phyloP scores from a whole-genome alignment of 1,140 invertebrate genomes.

The Drosophila nannoptera region DNA sequence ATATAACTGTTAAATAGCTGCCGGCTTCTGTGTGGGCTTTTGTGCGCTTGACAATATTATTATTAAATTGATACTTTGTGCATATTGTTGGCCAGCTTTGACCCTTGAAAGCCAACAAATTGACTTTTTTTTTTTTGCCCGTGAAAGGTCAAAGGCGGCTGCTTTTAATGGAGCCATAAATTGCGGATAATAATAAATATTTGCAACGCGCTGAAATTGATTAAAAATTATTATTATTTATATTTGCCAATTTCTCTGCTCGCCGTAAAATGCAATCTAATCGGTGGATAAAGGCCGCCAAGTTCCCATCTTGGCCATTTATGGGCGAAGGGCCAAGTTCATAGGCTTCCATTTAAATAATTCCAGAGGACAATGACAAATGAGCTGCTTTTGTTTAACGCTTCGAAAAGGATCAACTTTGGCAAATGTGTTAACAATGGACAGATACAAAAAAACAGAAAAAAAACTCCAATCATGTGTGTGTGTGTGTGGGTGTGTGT shows the following conservation, averaged over 20 bases:
- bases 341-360: constrained; percentile 43
- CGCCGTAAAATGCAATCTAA: constrained; percentile 34
- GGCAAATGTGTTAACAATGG: constrained; percentile 50
- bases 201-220: no score
- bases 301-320: constrained; percentile 8
- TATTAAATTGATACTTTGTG: constrained; percentile 1
- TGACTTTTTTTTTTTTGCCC: background rate
- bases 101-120: background rate
- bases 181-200: no score
- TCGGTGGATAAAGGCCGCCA: constrained; percentile 15
- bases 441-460: constrained; percentile 12
- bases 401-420: constrained; percentile 49
- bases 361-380: constrained; percentile 58
- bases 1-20: background rate
- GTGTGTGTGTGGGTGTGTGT: background rate
- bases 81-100: background rate
- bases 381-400: constrained; percentile 57
- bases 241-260: constrained; percentile 37
- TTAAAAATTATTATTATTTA: constrained; percentile 38
- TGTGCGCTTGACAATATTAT: background rate
- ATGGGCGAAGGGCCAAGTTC: constrained; percentile 31
- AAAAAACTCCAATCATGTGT: no score
- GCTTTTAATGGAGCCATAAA: no score
- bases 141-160: constrained; percentile 25
- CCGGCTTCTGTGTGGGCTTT: background rate